Conservation (phyloP, 2,888 invertebrate species). For the Nasonovia ribisnigri region DNA sequence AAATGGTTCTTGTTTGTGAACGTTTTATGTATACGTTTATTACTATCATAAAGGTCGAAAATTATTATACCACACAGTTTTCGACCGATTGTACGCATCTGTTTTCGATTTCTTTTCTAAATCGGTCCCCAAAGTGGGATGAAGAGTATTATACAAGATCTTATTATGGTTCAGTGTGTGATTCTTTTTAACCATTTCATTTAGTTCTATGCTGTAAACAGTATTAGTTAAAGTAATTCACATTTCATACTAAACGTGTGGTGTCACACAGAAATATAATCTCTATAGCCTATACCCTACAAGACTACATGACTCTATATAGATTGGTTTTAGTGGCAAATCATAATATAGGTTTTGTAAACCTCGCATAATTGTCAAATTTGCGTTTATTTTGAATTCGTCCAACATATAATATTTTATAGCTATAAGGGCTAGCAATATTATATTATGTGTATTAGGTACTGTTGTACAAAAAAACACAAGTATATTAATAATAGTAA, state of each 20-base stretch:
- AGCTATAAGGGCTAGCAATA: background rate
- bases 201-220: background rate
- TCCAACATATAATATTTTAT: background rate
- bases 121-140: background rate
- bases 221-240: background rate
- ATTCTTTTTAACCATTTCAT: background rate
- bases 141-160: background rate
- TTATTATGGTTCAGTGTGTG: background rate
- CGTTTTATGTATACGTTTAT: background rate
- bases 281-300: background rate
- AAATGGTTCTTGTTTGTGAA: background rate
- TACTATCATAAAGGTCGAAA: background rate
- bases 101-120: background rate
- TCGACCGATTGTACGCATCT: background rate
- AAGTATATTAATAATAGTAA: background rate
- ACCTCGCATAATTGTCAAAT: background rate
- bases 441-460: too few species aligned
- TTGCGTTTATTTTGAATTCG: background rate
- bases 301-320: background rate
- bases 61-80: background rate
- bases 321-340: background rate
- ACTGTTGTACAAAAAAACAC: background rate
- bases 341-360: background rate
- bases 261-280: background rate
- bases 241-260: background rate